Base-by-base conservation (phyloP, 2,888 invertebrate genomes). In the Heteromurus nitidus region DNA sequence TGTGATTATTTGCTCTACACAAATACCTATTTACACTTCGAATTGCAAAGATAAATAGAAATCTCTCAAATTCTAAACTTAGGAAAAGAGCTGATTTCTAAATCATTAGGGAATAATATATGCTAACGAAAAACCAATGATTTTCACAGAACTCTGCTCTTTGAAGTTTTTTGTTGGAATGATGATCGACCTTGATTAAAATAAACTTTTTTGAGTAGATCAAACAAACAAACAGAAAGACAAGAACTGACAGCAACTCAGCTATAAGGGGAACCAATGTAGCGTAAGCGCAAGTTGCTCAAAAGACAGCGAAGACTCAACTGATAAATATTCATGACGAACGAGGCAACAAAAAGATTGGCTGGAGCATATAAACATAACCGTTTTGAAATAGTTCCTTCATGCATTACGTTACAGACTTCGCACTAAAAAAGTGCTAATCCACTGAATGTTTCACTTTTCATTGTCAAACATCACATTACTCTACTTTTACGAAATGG, bases 391-490 rank as follows among this genome's bases (percentile, higher is more conserved):
- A 69, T 28, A 28, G n/a, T n/a, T n/a, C 36, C 58, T 30, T 36
- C 47, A n/a, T 68, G 50, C n/a, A 3, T 65, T 2, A 50, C 20
- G n/a, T 55, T 20, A 11, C 7, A n/a, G 55, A 22, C 22, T 24
- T 2, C 13, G 26, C 30, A 70, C 26, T 42, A 44, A 11, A n/a
- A n/a, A 58, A 60, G 28, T 42, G 36, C 24, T 62, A 73, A 73
- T 73, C 73, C 62, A 20, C 47, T 20, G 26, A 73, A 73, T 73
- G 67, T 58, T 68, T 68, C 31, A 53, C 47, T 55, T 70, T 79
- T 70, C 77, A 70, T 79, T 79, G 77, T 70, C 70, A 69, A 72
- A 64, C 64, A 64, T 42, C 53, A 64, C 20, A 79, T 70, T 64
- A 70, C 31, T 79, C 64, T 64, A 70, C 50, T 79, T 70, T 64